phyloP scores from a whole-genome alignment of 2,797 vertebrate species.

The Micropoecilia bifurca region DNA sequence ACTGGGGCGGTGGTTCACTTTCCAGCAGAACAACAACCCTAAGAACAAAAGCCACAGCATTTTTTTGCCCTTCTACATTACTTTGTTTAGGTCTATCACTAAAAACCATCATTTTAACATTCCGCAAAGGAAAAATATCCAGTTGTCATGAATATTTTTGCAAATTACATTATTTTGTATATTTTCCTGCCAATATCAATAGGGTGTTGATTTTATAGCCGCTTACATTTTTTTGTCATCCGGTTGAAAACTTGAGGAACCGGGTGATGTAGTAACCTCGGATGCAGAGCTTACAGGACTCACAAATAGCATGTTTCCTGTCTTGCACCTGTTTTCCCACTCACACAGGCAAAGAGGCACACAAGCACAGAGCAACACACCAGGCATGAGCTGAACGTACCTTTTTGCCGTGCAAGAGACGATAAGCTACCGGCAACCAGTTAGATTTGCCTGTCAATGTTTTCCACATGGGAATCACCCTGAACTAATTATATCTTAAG shows the following conservation, averaged over 20 bases:
- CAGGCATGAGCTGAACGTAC: constrained; percentile 55
- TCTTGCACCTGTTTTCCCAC: constrained; percentile 13
- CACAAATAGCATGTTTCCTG: constrained; percentile 20
- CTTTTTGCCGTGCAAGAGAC: constrained; percentile 73
- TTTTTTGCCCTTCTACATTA: neutral
- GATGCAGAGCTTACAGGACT: constrained; percentile 36
- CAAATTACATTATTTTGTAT: neutral
- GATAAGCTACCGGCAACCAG: constrained; percentile 80
- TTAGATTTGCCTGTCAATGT: constrained; percentile 85
- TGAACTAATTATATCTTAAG: constrained; percentile 89
- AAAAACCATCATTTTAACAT: neutral
- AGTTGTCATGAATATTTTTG: neutral
- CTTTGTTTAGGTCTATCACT: neutral
- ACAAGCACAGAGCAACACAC: constrained; percentile 39
- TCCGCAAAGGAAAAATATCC: neutral
- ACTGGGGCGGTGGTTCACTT: neutral
- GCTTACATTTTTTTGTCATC: constrained; percentile 22
- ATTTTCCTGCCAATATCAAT: constrained; percentile 5
- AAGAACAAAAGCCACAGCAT: neutral
- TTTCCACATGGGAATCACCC: constrained; percentile 87
- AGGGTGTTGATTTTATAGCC: constrained; percentile 7
- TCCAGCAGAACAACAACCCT: neutral
- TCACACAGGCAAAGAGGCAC: constrained; percentile 10
- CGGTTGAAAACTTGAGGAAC: constrained; percentile 30
- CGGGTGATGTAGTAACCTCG: constrained; percentile 25